These are phyloP conservation scores for Ophioderma brevispina DNA, from an alignment of 35 echinoderm and acorn worm species.

Conservation along the genomic window DNA sequence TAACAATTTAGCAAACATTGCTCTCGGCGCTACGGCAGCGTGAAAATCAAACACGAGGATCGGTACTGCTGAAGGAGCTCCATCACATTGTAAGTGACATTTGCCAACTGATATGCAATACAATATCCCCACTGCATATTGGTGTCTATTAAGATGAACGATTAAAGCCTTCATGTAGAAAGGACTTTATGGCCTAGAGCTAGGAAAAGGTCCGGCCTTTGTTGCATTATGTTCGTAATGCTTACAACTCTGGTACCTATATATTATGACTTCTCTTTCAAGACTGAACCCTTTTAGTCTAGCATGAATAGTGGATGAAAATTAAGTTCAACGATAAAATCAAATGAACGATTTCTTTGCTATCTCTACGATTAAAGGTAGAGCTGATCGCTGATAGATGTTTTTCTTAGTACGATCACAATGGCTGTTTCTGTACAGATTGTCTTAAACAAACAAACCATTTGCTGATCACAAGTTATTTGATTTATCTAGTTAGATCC, in stretches of 20 bases:
- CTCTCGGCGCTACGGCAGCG: neutral
- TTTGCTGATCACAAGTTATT: no score
- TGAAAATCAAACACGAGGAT: conserved; percentile 10
- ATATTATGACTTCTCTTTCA: neutral
- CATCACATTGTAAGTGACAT: neutral
- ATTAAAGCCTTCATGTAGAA: neutral
- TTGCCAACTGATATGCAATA: conserved; percentile 6
- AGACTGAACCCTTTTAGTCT: neutral
- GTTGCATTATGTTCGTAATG: neutral
- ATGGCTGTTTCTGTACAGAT: no score
- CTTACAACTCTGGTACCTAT: neutral
- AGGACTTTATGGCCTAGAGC: neutral
- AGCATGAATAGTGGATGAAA: neutral
- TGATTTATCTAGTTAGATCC: no score
- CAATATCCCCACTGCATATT: neutral
- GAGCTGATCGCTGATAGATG: no score
- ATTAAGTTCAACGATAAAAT: neutral
- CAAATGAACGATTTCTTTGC: neutral
- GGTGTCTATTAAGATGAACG: neutral
- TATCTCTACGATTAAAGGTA: no score
- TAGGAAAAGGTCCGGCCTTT: neutral
- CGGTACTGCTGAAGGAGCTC: neutral
- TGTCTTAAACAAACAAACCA: no score
- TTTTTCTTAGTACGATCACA: no score
- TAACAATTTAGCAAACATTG: conserved; percentile 14